A percentile compares a stretch with the other conserved stretches of the same genome.
Conservation (phyloP, 2,113 vertebrate species). For the Phylloscopus whistleri region DNA sequence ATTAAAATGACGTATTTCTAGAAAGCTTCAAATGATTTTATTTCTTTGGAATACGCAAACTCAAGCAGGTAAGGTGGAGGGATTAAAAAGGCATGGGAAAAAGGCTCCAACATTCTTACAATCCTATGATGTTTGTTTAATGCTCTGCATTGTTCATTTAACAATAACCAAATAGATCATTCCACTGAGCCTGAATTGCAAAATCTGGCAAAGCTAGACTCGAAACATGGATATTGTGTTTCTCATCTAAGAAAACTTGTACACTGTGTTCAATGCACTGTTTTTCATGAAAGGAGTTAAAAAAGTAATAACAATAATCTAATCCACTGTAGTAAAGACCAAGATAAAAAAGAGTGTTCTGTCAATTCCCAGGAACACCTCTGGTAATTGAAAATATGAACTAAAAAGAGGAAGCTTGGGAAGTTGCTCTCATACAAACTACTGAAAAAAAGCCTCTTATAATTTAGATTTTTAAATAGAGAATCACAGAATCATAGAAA, state of each 20-base stretch:
- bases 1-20: background rate
- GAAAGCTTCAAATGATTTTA: background rate
- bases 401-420: background rate
- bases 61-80: background rate
- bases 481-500: background rate
- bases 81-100: background rate
- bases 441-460: background rate
- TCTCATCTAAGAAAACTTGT: background rate
- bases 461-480: background rate
- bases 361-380: background rate
- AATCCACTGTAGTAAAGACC: background rate
- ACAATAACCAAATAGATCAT: slow-evolving; percentile 47
- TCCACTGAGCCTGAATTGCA: background rate
- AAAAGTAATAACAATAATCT: background rate
- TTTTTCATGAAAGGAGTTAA: background rate
- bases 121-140: background rate
- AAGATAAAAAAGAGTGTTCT: background rate
- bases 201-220: slow-evolving; percentile 3
- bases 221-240: background rate
- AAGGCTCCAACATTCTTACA: background rate
- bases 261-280: background rate
- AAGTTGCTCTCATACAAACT: background rate
- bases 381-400: background rate
- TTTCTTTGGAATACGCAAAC: background rate
- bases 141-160: background rate